A percentile compares a stretch with the other conserved stretches of the same genome.
Evolutionary conservation across 2,797 vertebrate species (phyloP).

Genomic region (Dallia pectoralis): DNA sequence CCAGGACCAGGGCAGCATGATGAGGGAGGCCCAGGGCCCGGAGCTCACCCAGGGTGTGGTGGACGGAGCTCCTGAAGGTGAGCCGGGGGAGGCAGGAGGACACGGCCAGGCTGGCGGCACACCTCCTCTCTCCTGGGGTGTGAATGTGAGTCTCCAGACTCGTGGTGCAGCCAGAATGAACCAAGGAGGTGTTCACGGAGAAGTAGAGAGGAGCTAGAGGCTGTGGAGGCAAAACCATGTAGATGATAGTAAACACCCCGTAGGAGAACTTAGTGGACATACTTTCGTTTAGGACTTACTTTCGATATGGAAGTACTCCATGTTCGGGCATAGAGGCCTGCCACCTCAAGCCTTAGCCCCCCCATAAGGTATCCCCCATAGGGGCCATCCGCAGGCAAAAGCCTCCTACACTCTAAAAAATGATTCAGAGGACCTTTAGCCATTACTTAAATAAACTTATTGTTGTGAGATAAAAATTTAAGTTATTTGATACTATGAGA

Average conservation of each 20-base stretch:
- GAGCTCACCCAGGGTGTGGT: constrained; percentile 65
- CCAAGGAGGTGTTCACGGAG: constrained; percentile 69
- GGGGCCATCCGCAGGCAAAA: constrained; percentile 30
- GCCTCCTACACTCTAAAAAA: no score
- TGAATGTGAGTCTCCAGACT: constrained; percentile 52
- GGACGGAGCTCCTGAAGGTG: constrained; percentile 58
- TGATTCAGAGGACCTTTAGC: no score
- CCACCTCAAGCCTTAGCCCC: constrained; percentile 49
- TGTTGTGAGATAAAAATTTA: no score
- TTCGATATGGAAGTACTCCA: no score
- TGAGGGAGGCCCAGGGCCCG: constrained; percentile 63
- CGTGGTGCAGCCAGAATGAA: constrained; percentile 51
- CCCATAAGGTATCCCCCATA: constrained; percentile 37
- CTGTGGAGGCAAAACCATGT: constrained; percentile 27
- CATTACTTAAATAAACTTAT: no score
- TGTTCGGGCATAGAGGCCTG: constrained; percentile 48
- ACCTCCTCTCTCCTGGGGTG: constrained; percentile 45
- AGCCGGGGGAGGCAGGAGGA: constrained; percentile 40
- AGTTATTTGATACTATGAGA: no score
- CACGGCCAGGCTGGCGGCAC: constrained; percentile 52
- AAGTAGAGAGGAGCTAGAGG: constrained; percentile 59
- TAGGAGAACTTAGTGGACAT: not conserved
- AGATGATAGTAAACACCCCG: not conserved
- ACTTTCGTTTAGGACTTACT: no score
- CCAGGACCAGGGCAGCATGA: constrained; percentile 59